Evolutionary conservation across 2,797 vertebrate genomes (phyloP), one percentile per base, ranked within the genome.

Genomic region (Tokudaia muenninki): DNA sequence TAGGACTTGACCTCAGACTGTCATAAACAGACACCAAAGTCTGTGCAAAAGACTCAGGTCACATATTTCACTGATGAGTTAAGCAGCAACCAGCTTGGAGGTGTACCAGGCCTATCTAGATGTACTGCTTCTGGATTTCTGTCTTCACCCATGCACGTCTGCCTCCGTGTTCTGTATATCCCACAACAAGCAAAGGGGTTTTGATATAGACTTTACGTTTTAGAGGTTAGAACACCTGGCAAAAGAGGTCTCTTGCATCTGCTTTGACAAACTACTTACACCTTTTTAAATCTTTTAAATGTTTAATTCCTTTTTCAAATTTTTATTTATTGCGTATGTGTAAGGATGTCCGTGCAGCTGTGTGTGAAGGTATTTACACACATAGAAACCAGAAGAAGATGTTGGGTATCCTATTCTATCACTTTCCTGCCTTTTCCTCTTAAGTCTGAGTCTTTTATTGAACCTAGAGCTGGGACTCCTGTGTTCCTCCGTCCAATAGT

Each of bases 141-240:
- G 7, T 92, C 52, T 91, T 95, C 61, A 78, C n/a, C 84, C n/a
- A 37, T 63, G 47, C 41, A 34, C 10, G 31, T 61, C 34, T 0
- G 0, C 41, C 31, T 94, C 67, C 31, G 8, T 44, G 26, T 94
- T 91, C 57, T 94, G 24, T 83, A 52, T 47, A 74, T 70, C 79
- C 26, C 37, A 77, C 31, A 93, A 57, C 34, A 95, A 90, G 37
- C 75, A 55, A 61, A 87, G 84, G 52, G 52, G 31, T 59, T 87
- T 90, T 37, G 70, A 82, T 80, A 90, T 11, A 92, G 94, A 24
- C 50, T 87, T 91, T 59, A 29, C 44, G 87, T 93, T 92, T 88
- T 88, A 55, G 70, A 92, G 24, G 17, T 83, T 90, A 96, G 77
- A 84, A 63, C 63, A 92, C 22, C 9, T 47, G 50, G 2, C 1